Conservation (phyloP, 2,888 invertebrate species). For the Orchestes rusci region DNA sequence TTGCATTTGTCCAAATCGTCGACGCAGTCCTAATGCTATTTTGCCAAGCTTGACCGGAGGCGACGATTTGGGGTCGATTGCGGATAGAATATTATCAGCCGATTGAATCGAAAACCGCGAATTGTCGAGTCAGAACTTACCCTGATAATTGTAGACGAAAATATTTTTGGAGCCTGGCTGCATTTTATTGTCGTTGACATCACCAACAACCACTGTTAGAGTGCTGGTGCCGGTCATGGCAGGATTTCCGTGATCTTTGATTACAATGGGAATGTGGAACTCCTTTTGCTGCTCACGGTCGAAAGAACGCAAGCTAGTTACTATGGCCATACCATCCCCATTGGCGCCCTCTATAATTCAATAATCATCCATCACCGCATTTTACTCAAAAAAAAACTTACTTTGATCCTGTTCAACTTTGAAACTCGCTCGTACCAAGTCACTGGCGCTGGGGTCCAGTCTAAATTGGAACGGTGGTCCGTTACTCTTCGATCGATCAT, state of each 20-base stretch:
- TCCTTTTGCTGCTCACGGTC: conserved; percentile 95
- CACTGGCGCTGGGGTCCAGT: conserved; percentile 88
- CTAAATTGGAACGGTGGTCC: conserved; percentile 95
- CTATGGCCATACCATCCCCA: conserved; percentile 95
- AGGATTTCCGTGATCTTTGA: conserved; percentile 95
- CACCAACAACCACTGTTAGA: conserved; percentile 92
- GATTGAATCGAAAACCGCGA: not conserved
- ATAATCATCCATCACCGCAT: too few relatives aligned
- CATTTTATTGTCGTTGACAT: conserved; percentile 98
- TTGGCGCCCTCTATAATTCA: conserved; percentile 77
- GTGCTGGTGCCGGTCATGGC: conserved; percentile 95
- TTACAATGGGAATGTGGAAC: conserved; percentile 93
- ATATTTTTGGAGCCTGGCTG: conserved; percentile 95
- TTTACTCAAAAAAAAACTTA: too few relatives aligned
- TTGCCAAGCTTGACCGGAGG: too few relatives aligned
- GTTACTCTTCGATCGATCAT: conserved; percentile 88
- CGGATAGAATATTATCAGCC: not conserved
- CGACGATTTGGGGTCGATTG: not conserved
- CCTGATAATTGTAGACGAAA: conserved; percentile 92
- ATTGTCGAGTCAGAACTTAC: too few relatives aligned
- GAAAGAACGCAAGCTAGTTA: conserved; percentile 88
- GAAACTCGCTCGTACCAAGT: conserved; percentile 88
- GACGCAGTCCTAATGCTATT: too few relatives aligned
- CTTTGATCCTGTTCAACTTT: conserved; percentile 96
- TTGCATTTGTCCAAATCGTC: too few relatives aligned